A percentile compares a stretch with the other conserved stretches of the same genome.
phyloP scores from a whole-genome alignment of 1,140 invertebrate species.

The Drosophila pectinifera region DNA sequence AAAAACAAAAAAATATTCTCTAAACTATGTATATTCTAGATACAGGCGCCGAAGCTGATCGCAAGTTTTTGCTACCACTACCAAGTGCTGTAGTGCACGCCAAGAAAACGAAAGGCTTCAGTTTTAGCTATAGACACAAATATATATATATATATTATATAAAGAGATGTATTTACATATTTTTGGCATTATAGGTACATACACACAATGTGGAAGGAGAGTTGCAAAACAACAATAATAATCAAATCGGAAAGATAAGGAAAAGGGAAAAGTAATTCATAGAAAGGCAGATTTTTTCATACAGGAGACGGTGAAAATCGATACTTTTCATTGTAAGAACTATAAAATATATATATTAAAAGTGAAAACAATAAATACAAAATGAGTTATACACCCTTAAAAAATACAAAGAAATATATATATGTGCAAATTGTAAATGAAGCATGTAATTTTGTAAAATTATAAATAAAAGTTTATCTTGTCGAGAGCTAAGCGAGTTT shows the following conservation, averaged over 20 bases:
- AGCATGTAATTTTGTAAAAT: conserved; percentile 78
- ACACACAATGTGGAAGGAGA: conserved; percentile 46
- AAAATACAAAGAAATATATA: conserved; percentile 23
- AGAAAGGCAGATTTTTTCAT: conserved; percentile 58
- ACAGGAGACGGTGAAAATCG: conserved; percentile 73
- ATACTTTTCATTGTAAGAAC: conserved; percentile 55
- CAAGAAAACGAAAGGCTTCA: conserved; percentile 79
- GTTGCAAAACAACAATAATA: conserved; percentile 56
- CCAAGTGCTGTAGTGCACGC: conserved; percentile 71
- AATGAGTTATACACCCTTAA: conserved; percentile 50
- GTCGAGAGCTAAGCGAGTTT: conserved; percentile 56
- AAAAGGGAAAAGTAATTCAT: conserved; percentile 16
- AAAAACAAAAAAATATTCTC: conserved; percentile 16
- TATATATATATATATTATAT: conserved; percentile 58
- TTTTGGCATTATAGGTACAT: conserved; percentile 77
- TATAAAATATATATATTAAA: conserved; percentile 42
- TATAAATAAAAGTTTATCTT: conserved; percentile 76
- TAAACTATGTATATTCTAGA: conserved; percentile 39
- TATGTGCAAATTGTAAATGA: conserved; percentile 65
- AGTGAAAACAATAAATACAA: conserved; percentile 53
- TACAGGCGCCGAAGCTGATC: conserved; percentile 43
- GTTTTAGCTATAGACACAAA: conserved; percentile 76
- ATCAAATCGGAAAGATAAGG: conserved; percentile 12
- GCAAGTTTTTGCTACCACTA: conserved; percentile 66
- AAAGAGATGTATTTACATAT: conserved; percentile 81